These are phyloP conservation scores for Limnephilus lunatus DNA, from an alignment of 2,888 invertebrate species.

Conservation along the genomic window DNA sequence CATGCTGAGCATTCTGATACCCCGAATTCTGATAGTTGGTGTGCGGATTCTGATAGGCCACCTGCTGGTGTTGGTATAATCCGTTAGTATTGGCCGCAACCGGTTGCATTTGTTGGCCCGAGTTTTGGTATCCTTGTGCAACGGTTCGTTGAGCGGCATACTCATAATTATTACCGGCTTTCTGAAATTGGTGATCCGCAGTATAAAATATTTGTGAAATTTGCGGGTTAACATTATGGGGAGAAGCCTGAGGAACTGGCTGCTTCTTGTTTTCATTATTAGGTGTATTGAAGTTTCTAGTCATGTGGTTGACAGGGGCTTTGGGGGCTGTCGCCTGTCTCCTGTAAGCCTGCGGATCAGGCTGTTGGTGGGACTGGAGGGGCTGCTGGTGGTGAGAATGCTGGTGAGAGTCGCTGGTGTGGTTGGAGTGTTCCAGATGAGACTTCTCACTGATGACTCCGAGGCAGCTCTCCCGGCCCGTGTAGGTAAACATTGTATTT, in stretches of 20 bases:
- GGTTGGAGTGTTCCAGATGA: conserved; percentile 45
- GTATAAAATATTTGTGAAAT: conserved; percentile 69
- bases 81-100: not conserved
- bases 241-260: not conserved
- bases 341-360: conserved; percentile 40
- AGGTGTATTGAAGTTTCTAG: conserved; percentile 12
- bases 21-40: conserved; percentile 24
- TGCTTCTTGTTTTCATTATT: conserved; percentile 49
- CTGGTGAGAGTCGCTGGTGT: not conserved
- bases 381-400: conserved; percentile 36
- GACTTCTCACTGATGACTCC: conserved; percentile 60
- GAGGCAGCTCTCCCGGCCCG: conserved; percentile 60
- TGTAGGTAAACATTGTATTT: conserved; percentile 62
- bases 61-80: conserved; percentile 54
- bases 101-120: conserved; percentile 67
- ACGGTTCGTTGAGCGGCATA: conserved; percentile 72
- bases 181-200: conserved; percentile 76
- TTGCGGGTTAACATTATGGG: conserved; percentile 27
- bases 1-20: conserved; percentile 25
- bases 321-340: conserved; percentile 34
- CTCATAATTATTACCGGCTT: conserved; percentile 70
- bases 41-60: conserved; percentile 37
- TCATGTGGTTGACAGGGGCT: conserved; percentile 9
- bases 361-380: conserved; percentile 39
- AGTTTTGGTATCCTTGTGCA: conserved; percentile 70